Percentiles rank a stretch among this genome's conserved stretches.
Conservation (phyloP, 2,888 invertebrate genomes). For the Eustalomyia histrio region DNA sequence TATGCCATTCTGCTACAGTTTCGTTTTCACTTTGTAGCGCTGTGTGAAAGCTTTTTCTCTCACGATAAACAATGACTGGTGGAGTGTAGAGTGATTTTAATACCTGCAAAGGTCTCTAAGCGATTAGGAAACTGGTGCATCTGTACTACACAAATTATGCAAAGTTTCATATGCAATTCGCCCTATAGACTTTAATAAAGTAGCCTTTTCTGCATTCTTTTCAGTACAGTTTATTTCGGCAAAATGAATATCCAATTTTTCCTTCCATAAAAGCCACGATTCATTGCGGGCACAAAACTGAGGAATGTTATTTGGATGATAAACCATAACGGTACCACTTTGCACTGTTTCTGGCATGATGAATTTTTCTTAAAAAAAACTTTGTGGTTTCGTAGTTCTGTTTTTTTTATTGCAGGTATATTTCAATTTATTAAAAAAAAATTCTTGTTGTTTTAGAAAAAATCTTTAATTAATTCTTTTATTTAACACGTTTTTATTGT, state of each 20-base stretch:
- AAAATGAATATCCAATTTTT: conserved; percentile 45
- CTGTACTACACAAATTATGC: conserved; percentile 43
- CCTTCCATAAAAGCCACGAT: conserved; percentile 42
- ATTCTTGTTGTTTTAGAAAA: no score
- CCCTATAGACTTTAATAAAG: conserved; percentile 50
- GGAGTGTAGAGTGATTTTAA: conserved; percentile 13
- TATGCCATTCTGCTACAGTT: conserved; percentile 39
- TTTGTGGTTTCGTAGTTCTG: no score
- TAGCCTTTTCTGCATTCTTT: conserved; percentile 47
- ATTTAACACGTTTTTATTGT: no score
- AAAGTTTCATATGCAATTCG: conserved; percentile 27
- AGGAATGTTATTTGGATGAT: conserved; percentile 23
- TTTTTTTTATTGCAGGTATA: no score
- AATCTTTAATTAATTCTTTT: no score
- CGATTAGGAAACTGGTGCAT: conserved; percentile 28
- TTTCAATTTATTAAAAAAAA: no score
- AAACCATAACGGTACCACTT: conserved; percentile 43
- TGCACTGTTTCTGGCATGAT: conserved; percentile 23
- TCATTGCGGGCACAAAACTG: conserved; percentile 27
- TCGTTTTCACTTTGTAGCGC: not conserved
- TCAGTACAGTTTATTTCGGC: conserved; percentile 35
- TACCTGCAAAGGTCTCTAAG: conserved; percentile 38
- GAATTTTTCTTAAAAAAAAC: not conserved
- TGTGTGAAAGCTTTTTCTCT: no score
- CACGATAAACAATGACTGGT: no score